Evolutionary conservation across 2,888 invertebrate genomes (phyloP), one percentile per base, ranked within the genome.

Genomic region (Agrochola lychnidis): DNA sequence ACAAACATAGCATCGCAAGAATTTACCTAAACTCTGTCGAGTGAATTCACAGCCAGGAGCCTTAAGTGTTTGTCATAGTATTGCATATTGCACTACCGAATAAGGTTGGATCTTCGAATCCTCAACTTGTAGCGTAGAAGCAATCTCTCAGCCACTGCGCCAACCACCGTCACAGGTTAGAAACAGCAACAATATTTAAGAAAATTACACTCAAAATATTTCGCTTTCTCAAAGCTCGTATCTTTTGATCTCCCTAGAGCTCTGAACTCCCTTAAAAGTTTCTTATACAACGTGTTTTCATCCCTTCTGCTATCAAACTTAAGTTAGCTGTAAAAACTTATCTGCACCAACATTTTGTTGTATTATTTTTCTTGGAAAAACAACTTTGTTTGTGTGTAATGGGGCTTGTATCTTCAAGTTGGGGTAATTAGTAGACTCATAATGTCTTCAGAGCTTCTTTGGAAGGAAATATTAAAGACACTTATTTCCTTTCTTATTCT

Each of bases 361-460:
- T 36, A 76, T 81, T 68, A 74, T 88, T 85, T 86, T 86, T 87
- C 83, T 85, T 70, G 70, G 67, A 76, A 73, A 64, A 82, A 83
- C 70, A 86, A 80, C 76, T 87, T 86, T 72, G 70, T 78, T 80
- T 74, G 57, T 71, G 79, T 84, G 78, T 87, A 91, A 91, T 90
- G 91, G 89, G 87, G 81, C 91, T 85, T 89, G 82, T 84, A 85
- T 82, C 74, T 76, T 80, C 36, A 83, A 90, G 80, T 90, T 90
- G 85, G 56, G 25, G 73, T 85, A 89, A 91, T 91, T 89, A 90
- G 88, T 80, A 79, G 85, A 69, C 42, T 45, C 42, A n/a, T 59
- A 68, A 62, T 82, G 36, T 62, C n/a, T 70, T 57, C 51, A 56
- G 48, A 61, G 9, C 36, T 70, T 36, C 45, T 70, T 57, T 67